Conservation (phyloP, 2,888 invertebrate genomes). For the Automeris io region DNA sequence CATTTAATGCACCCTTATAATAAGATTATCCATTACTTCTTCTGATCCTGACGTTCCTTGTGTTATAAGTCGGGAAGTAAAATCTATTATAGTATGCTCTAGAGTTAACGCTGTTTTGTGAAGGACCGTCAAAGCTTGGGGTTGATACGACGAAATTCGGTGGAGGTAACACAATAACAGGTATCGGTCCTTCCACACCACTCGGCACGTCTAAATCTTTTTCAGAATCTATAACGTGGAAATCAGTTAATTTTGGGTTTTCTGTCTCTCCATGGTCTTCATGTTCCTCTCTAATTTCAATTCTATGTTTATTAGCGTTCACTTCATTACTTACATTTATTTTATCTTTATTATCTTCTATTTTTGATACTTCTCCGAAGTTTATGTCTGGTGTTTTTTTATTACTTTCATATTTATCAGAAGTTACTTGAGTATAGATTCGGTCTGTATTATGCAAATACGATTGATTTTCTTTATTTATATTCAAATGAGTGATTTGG, state of each 20-base stretch:
- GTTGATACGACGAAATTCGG: constrained; percentile 4
- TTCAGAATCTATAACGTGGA: constrained; percentile 62
- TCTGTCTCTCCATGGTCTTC: constrained; percentile 20
- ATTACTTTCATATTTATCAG: no score
- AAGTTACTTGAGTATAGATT: no score
- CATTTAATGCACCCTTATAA: no score
- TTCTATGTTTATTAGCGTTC: constrained; percentile 10
- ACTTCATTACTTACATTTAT: background rate
- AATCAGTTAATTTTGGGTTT: constrained; percentile 44
- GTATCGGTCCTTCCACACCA: constrained; percentile 63
- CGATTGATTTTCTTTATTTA: background rate
- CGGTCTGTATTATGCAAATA: background rate
- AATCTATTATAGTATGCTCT: background rate
- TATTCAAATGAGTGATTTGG: background rate
- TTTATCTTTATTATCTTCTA: constrained; percentile 3
- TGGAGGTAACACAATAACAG: constrained; percentile 49
- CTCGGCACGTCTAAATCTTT: constrained; percentile 66
- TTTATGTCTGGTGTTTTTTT: background rate
- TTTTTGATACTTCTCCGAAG: background rate
- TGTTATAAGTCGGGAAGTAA: background rate
- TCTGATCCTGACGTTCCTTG: background rate
- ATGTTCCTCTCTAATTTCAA: constrained; percentile 15
- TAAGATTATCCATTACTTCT: background rate
- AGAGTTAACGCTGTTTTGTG: background rate
- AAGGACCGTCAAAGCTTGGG: background rate